These are phyloP conservation scores for Pristionchus exspectatus DNA, from an alignment of 2,888 invertebrate genomes.

Conservation along the genomic window DNA sequence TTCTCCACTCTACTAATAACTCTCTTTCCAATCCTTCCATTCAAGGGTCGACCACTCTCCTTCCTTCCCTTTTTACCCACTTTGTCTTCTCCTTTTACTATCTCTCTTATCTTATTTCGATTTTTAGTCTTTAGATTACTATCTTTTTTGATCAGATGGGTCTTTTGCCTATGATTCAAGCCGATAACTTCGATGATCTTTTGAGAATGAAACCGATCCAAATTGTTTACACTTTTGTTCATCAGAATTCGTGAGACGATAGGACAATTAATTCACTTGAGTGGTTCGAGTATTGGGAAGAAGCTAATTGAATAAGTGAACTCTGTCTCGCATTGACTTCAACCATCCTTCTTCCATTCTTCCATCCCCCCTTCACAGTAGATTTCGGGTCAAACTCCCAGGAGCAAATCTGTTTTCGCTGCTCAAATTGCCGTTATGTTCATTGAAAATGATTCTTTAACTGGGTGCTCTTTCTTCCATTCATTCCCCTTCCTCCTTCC, in stretches of 20 bases:
- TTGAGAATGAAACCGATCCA: neutral
- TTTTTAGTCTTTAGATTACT: too few relatives aligned
- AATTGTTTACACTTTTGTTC: neutral
- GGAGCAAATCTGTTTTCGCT: neutral
- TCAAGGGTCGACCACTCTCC: constrained; percentile 27
- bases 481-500: constrained; percentile 5
- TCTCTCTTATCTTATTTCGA: neutral
- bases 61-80: neutral
- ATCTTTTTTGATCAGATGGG: too few relatives aligned
- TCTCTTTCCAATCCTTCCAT: constrained; percentile 40
- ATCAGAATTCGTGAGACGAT: neutral
- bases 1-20: constrained; percentile 42
- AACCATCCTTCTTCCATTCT: neutral
- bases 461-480: constrained; percentile 13
- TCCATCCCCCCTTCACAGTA: neutral
- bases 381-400: neutral
- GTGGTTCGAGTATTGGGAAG: neutral
- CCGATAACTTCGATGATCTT: neutral
- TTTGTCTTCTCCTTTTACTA: constrained; percentile 1
- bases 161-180: too few relatives aligned
- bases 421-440: neutral
- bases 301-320: neutral
- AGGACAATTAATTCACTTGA: neutral
- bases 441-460: neutral
- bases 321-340: neutral